Percentiles rank a stretch among this genome's conserved stretches.
Evolutionary conservation across 1,140 invertebrate genomes (phyloP).

Genomic region (Drosophila teissieri): DNA sequence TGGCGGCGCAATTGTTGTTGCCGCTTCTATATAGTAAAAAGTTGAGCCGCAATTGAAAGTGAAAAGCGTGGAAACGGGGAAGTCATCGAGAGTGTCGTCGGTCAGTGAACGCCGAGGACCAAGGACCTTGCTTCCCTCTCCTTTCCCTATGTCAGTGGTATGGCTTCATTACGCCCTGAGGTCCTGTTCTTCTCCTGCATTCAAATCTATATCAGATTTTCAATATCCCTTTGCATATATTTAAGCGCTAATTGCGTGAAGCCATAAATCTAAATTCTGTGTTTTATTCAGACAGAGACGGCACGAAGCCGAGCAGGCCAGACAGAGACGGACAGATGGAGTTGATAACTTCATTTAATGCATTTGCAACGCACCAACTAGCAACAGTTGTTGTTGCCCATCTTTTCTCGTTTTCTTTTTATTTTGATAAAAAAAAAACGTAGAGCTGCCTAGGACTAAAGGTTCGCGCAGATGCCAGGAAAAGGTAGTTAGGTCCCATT

Average conservation of each 20-base stretch:
- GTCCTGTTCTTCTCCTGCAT: slow-evolving; percentile 48
- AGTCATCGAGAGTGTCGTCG: slow-evolving; percentile 79
- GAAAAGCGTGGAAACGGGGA: slow-evolving; percentile 84
- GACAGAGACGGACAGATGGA: slow-evolving; percentile 28
- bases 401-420: slow-evolving; percentile 9
- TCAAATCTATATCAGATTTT: slow-evolving; percentile 51
- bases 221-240: slow-evolving; percentile 82
- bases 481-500: background rate
- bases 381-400: slow-evolving; percentile 60
- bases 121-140: slow-evolving; percentile 32
- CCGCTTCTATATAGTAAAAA: slow-evolving; percentile 66
- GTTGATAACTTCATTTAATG: slow-evolving; percentile 79
- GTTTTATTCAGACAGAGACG: slow-evolving; percentile 55
- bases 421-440: slow-evolving; percentile 8
- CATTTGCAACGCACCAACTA: slow-evolving; percentile 65
- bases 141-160: slow-evolving; percentile 15
- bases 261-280: slow-evolving; percentile 77
- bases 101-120: slow-evolving; percentile 61
- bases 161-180: slow-evolving; percentile 69
- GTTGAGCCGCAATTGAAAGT: slow-evolving; percentile 83
- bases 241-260: slow-evolving; percentile 83
- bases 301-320: slow-evolving; percentile 3
- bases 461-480: background rate
- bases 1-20: slow-evolving; percentile 76
- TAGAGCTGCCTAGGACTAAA: background rate